These are phyloP conservation scores for Anguilla marmorata DNA, from an alignment of 2,797 vertebrate species.

Conservation along the genomic window DNA sequence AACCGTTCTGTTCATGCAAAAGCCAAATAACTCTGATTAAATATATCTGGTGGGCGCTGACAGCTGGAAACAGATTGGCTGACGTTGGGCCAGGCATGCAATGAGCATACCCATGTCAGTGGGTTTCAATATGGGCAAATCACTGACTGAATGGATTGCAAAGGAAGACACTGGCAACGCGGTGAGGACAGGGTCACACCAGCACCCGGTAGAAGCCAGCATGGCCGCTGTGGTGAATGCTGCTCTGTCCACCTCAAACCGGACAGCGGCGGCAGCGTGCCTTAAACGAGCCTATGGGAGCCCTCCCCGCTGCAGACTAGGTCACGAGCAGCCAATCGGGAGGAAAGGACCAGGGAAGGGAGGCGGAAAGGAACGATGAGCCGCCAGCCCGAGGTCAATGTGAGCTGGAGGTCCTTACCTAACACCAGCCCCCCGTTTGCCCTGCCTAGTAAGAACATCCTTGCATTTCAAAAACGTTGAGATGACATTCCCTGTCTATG, in stretches of 20 bases:
- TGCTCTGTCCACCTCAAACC: neutral
- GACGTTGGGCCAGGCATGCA: neutral
- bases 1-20: neutral
- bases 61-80: neutral
- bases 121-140: neutral
- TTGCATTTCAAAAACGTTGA: neutral
- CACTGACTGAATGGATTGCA: neutral
- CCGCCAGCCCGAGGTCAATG: slow-evolving; percentile 61
- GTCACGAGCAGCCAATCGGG: slow-evolving; percentile 65
- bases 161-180: neutral
- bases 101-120: neutral
- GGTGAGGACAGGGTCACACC: neutral
- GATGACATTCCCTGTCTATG: neutral
- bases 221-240: neutral
- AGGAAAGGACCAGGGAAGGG: slow-evolving; percentile 72
- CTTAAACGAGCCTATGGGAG: neutral
- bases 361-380: slow-evolving; percentile 50
- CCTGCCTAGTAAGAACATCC: slow-evolving; percentile 48
- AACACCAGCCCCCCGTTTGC: slow-evolving; percentile 64
- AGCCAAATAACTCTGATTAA: neutral
- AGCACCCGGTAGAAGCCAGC: neutral
- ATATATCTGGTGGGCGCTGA: neutral
- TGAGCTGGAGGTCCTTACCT: slow-evolving; percentile 70
- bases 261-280: neutral
- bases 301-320: slow-evolving; percentile 13